Base-by-base conservation (phyloP, 1,140 invertebrate species). In the Conus betulinus region DNA sequence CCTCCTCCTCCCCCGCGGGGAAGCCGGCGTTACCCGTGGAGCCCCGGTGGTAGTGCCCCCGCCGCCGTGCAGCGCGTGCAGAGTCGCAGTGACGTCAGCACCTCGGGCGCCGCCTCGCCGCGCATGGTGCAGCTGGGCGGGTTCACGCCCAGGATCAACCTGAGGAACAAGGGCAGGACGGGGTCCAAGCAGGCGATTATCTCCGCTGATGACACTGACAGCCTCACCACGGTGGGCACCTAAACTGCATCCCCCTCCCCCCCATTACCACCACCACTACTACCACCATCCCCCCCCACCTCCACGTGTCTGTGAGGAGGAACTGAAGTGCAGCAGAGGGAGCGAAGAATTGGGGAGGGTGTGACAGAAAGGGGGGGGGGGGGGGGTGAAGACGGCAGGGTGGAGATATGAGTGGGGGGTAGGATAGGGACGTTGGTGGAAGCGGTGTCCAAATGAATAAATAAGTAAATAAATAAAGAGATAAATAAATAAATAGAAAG, bases 131-230 rank as follows among this genome's bases (percentile, higher is more conserved):
- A 87, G 27, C 63, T 87, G 15, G 85, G 85, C 7, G 85, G 85
- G 10, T 53, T 87, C 13, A 84, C 78, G 53, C 86, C 87, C 25
- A 60, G 81, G 51, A 57, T 63, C 25, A 23, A 17, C 11, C 25
- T 88, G 87, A 51, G 57, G 39, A 60, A 27, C 4, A 63, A 67
- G 60, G 81, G 81, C 7, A 63, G 57, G 78, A 88, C 78, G 13
- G 87, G 67, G 78, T 88, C 87, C 20, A 63, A 67, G 17, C 87
- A 88, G 87, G 74, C 87, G n/a, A 88, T 82, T 55, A 7, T 84
- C 53, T 79, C 74, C 39, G n/a, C 23, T 39, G 81, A 84, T 39
- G 81, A 84, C 27, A 86, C 55, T 6, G 87, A 82, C 52, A 71
- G 78, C 39, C 51, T 88, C 10, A 84, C 87, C 10, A 39, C 78